Conservation (phyloP, 1,140 invertebrate species). For the Diachasma alloeum region DNA sequence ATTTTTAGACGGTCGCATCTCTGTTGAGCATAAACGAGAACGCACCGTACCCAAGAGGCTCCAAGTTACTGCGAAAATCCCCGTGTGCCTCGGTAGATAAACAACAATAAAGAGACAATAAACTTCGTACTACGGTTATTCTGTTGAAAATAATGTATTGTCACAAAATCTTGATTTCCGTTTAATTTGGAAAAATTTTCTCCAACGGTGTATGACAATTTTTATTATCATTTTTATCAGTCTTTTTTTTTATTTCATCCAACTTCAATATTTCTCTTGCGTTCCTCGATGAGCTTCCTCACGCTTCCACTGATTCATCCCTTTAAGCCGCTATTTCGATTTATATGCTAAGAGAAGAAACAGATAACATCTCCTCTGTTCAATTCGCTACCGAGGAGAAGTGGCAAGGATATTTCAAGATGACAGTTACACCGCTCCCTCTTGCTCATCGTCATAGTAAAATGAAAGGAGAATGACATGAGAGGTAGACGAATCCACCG, state of each 20-base stretch:
- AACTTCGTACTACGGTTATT: neutral
- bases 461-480: too few relatives aligned
- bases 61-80: neutral
- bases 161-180: neutral
- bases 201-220: neutral
- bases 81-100: constrained; percentile 7
- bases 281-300: neutral
- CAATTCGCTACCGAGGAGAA: neutral
- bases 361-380: constrained; percentile 39
- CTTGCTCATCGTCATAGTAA: too few relatives aligned
- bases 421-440: neutral
- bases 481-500: too few relatives aligned
- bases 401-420: constrained; percentile 2
- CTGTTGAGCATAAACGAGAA: constrained; percentile 35
- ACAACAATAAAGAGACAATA: constrained; percentile 21
- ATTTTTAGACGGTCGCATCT: constrained; percentile 48
- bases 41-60: constrained; percentile 26
- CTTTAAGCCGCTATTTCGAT: constrained; percentile 33
- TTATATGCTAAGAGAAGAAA: constrained; percentile 41
- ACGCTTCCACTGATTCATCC: neutral
- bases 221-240: neutral
- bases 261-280: neutral
- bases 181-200: neutral
- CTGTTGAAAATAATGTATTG: neutral
- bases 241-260: neutral